A percentile compares a stretch with the other conserved stretches of the same genome.
These are phyloP conservation scores for Hemibates koningsi DNA, from an alignment of 2,113 vertebrate species.

Conservation along the genomic window DNA sequence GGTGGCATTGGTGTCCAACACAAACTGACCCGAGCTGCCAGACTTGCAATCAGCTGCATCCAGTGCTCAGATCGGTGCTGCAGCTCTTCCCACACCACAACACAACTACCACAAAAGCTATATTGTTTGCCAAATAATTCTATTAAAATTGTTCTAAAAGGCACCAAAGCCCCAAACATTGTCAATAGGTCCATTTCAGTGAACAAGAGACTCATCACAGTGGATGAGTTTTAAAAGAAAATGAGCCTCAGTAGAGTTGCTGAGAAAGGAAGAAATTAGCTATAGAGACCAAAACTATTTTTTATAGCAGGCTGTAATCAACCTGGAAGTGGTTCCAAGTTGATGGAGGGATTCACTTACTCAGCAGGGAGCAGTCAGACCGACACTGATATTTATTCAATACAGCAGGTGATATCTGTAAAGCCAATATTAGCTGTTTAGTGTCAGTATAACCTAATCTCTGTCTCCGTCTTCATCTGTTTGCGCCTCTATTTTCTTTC, in stretches of 20 bases:
- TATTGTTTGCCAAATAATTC: not conserved
- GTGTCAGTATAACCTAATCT: constrained; percentile 11
- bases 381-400: constrained; percentile 1
- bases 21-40: not conserved
- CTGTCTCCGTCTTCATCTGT: not conserved
- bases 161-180: not conserved
- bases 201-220: not conserved
- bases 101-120: not conserved
- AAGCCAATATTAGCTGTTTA: not conserved
- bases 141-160: not conserved
- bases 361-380: not conserved
- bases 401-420: constrained; percentile 1
- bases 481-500: not conserved
- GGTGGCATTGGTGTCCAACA: not conserved
- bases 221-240: not conserved
- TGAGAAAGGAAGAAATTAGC: not conserved
- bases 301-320: not conserved
- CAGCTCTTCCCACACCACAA: not conserved
- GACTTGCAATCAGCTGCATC: not conserved
- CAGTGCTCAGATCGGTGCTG: not conserved
- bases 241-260: not conserved
- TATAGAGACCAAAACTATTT: not conserved
- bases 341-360: not conserved
- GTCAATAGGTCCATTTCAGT: not conserved
- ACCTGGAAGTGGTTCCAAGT: not conserved